Conservation (phyloP, 2,113 vertebrate species). For the Kryptolebias marmoratus region DNA sequence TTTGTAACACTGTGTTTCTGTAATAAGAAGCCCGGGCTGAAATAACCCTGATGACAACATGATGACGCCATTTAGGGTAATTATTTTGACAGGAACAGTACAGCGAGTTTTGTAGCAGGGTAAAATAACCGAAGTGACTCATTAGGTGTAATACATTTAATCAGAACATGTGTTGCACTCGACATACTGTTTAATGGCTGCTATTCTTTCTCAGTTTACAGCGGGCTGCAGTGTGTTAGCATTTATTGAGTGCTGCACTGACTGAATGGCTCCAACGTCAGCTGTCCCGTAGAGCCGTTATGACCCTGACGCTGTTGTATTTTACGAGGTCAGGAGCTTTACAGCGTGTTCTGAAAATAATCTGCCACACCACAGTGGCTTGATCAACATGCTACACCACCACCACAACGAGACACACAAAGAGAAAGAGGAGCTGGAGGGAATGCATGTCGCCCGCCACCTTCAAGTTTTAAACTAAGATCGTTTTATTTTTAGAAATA, state of each 20-base stretch:
- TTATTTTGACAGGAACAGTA: background rate
- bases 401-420: conserved; percentile 30
- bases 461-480: too few relatives aligned
- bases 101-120: background rate
- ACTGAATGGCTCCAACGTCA: conserved; percentile 52
- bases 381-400: conserved; percentile 54
- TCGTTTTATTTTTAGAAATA: too few relatives aligned
- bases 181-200: background rate
- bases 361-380: conserved; percentile 62
- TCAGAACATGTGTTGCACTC: background rate
- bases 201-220: conserved; percentile 18
- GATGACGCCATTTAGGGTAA: conserved; percentile 6
- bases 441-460: too few relatives aligned
- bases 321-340: conserved; percentile 75
- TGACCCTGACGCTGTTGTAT: conserved; percentile 67
- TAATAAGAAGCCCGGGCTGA: background rate
- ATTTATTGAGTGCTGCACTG: conserved; percentile 45
- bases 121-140: background rate
- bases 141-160: conserved; percentile 8
- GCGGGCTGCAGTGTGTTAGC: conserved; percentile 8
- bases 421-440: background rate
- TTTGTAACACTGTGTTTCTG: conserved; percentile 11
- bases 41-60: conserved; percentile 12
- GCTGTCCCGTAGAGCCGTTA: conserved; percentile 56
- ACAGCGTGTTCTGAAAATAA: conserved; percentile 70